A percentile compares a stretch with the other conserved stretches of the same genome.
Conservation (phyloP, 2,888 invertebrate species). For the Epirrhoe alternata region DNA sequence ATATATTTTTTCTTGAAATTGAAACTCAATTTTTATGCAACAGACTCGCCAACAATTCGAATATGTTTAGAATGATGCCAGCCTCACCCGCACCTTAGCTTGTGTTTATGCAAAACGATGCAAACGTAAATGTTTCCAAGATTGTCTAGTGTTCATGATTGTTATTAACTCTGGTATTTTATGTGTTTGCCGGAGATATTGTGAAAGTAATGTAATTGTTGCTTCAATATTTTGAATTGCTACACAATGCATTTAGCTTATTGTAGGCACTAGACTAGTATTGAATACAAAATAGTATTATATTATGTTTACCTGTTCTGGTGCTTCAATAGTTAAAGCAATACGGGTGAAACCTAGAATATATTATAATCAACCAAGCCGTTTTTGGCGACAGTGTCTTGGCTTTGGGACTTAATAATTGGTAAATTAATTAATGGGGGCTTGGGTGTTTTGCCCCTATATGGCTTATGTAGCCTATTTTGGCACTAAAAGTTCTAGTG, state of each 20-base stretch:
- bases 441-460: no score
- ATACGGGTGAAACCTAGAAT: neutral
- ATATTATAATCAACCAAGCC: no score
- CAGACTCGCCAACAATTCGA: neutral
- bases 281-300: no score
- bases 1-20: no score
- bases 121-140: constrained; percentile 10
- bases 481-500: no score
- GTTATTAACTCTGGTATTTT: constrained; percentile 12
- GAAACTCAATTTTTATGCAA: no score
- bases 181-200: constrained; percentile 5
- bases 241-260: neutral
- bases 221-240: constrained; percentile 2
- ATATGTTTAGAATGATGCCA: neutral
- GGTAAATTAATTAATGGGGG: no score
- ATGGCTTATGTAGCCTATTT: no score
- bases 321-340: neutral
- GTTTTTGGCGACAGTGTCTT: no score
- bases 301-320: no score
- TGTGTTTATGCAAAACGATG: constrained; percentile 10
- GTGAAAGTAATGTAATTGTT: constrained; percentile 10
- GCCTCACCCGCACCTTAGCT: constrained; percentile 1
- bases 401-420: no score
- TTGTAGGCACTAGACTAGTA: neutral
- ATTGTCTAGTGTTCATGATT: constrained; percentile 11